Evolutionary conservation across 35 echinoderm and acorn worm genomes (phyloP), one percentile per base, ranked within the genome.

Genomic region (Apostichopus japonicus): DNA sequence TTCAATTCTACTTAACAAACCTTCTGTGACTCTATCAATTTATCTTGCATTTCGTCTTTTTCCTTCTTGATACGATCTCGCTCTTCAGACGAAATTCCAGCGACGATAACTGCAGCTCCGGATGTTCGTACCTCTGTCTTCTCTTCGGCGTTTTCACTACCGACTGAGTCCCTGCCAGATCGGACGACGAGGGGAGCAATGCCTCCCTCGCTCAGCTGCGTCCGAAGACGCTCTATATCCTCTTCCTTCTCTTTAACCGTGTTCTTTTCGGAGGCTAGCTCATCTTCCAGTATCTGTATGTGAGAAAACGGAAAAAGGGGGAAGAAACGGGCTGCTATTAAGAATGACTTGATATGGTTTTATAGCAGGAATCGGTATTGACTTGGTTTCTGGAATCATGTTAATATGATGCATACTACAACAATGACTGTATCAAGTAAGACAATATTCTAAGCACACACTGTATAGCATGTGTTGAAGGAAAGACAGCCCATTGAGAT

Each of bases 11-110:
- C 77, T 80, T 5, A 53, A 55, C 79, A 83, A 83, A 97, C 96
- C 94, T 97, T 97, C 67, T 97, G 92, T 19, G 96, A 90, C 1
- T 95, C 63, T 25, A 97, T 95, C 88, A 91, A 91, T 77, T 97
- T 93, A 55, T 97, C 94, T 75, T 97, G 91, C 92, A 95, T 93
- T 57, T 93, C 23, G 9, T 76, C 92, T 79, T 56, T 97, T 33
- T 95, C 91, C 10, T 93, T 92, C 9, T 88, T 82, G 10, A 92
- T 59, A 24, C 92, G 71, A 58, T 83, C 76, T 53, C 81, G 95
- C 77, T 97, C 96, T 71, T 90, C 92, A 4, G 92, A 72, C 2
- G 83, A 91, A 6, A 96, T 84, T 33, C 92, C 92, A 9, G 52
- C 76, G 13, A 54, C 27, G 0, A 91, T 23, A 5, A 93, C 22